A percentile compares a stretch with the other conserved stretches of the same genome.
These are phyloP conservation scores for Nemoura dubitans DNA, from an alignment of 2,888 invertebrate species.

Conservation along the genomic window DNA sequence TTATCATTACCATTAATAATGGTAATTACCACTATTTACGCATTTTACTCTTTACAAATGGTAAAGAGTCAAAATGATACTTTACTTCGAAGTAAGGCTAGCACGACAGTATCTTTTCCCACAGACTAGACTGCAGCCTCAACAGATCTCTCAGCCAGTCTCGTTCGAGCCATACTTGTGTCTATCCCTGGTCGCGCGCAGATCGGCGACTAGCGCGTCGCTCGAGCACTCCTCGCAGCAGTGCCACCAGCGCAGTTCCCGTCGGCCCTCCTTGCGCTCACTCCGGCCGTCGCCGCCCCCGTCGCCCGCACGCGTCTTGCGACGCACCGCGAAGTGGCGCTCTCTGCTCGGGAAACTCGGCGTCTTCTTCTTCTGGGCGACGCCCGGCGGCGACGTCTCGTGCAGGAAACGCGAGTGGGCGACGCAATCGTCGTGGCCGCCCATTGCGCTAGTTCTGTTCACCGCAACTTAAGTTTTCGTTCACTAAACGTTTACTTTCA, in stretches of 20 bases:
- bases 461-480: neutral
- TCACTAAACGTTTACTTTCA: neutral
- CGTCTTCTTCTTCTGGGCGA: slow-evolving; percentile 58
- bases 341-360: slow-evolving; percentile 76
- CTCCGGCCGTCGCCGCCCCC: slow-evolving; percentile 7
- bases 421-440: neutral
- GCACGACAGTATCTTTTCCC: too few species aligned
- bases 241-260: slow-evolving; percentile 33
- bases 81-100: too few species aligned
- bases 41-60: too few species aligned
- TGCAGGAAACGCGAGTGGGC: too few species aligned
- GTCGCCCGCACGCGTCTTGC: slow-evolving; percentile 58
- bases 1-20: too few species aligned
- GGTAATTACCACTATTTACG: too few species aligned
- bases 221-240: slow-evolving; percentile 43
- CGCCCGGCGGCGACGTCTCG: too few species aligned
- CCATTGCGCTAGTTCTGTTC: neutral
- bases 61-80: too few species aligned
- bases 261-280: slow-evolving; percentile 31
- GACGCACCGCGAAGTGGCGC: slow-evolving; percentile 72
- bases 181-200: slow-evolving; percentile 23
- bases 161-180: slow-evolving; percentile 47
- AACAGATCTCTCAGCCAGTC: too few species aligned
- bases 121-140: too few species aligned
- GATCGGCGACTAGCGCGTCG: neutral